These are phyloP conservation scores for Lytechinus pictus DNA, from an alignment of 35 echinoderm and acorn worm genomes.

Conservation along the genomic window DNA sequence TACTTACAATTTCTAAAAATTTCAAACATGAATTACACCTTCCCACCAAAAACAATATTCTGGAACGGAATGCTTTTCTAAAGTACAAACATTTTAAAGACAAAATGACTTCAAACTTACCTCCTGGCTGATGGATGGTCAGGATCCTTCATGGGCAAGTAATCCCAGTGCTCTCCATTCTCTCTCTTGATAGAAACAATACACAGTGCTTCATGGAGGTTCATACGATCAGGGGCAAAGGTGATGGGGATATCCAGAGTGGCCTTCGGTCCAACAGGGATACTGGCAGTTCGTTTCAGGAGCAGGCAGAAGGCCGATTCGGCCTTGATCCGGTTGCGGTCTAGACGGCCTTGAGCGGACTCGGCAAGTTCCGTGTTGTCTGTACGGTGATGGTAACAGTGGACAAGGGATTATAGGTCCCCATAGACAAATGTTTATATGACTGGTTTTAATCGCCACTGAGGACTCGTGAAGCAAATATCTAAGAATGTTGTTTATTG, in stretches of 20 bases:
- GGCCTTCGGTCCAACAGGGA: slow-evolving; percentile 76
- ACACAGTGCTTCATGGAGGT: slow-evolving; percentile 85
- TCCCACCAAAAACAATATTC: neutral
- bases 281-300: slow-evolving; percentile 80
- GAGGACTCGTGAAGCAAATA: neutral
- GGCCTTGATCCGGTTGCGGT: slow-evolving; percentile 72
- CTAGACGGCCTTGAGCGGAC: slow-evolving; percentile 50
- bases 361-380: slow-evolving; percentile 80
- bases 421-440: neutral
- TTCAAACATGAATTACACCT: neutral
- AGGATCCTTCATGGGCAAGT: slow-evolving; percentile 63
- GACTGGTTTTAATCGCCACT: neutral
- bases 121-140: slow-evolving; percentile 83
- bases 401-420: neutral
- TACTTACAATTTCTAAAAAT: too few species aligned
- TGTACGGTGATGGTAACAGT: neutral
- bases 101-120: neutral
- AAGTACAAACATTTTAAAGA: neutral
- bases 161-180: slow-evolving; percentile 71
- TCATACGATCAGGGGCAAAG: slow-evolving; percentile 95
- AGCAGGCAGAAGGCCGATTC: slow-evolving; percentile 96
- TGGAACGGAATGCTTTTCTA: neutral
- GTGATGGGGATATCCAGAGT: slow-evolving; percentile 91
- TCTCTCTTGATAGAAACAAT: slow-evolving; percentile 77
- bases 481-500: neutral